Conservation (phyloP, 2,797 vertebrate genomes). For the Mormyrops boulengeri region DNA sequence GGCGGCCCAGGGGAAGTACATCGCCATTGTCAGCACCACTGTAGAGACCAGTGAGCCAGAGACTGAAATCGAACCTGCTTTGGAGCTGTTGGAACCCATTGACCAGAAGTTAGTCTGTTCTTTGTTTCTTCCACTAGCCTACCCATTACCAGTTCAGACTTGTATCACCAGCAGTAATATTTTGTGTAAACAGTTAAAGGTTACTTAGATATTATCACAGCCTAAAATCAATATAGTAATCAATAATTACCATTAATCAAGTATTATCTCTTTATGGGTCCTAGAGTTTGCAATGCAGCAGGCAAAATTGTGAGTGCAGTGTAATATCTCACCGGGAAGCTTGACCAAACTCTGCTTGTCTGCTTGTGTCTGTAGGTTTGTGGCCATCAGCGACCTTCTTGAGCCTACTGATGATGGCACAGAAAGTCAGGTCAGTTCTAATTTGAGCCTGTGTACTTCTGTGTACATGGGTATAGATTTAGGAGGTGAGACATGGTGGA, state of each 20-base stretch:
- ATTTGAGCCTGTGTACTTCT: neutral
- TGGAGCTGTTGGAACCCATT: conserved; percentile 85
- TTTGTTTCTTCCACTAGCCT: neutral
- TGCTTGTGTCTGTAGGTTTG: conserved; percentile 63
- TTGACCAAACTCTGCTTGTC: neutral
- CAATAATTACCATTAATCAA: neutral
- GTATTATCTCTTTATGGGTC: neutral
- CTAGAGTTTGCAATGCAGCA: neutral
- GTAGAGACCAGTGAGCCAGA: conserved; percentile 82
- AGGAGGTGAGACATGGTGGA: neutral
- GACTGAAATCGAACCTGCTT: conserved; percentile 77
- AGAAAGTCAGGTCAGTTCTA: conserved; percentile 78
- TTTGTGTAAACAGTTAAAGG: neutral
- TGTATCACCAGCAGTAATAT: neutral
- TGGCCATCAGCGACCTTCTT: conserved; percentile 84
- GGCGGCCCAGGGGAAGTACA: conserved; percentile 87
- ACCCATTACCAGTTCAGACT: conserved; percentile 42
- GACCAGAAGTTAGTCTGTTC: conserved; percentile 77
- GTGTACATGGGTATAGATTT: neutral
- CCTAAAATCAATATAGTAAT: neutral
- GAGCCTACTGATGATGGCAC: conserved; percentile 81
- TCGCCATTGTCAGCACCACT: conserved; percentile 85
- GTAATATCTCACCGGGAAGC: neutral
- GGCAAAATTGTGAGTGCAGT: neutral
- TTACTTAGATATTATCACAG: neutral